Evolutionary conservation across 2,888 invertebrate species (phyloP), one percentile per base, ranked within the genome.

Genomic region (Macaria notata): DNA sequence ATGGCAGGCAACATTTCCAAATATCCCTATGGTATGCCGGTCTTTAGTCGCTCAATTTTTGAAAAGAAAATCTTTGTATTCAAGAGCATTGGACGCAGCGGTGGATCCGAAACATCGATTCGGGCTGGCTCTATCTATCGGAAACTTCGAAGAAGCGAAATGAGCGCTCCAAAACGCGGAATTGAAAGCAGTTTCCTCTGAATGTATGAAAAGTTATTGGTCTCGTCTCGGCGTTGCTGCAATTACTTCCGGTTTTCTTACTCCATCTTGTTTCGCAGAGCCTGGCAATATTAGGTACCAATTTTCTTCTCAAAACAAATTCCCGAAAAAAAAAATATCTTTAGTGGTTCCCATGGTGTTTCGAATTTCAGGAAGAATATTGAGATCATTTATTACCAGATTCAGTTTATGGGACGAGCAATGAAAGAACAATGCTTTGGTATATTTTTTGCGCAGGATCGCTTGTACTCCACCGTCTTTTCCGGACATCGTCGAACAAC

Each of bases 181-280:
- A 9, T 4, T 31, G 3, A 19, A n/a, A 33, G 9, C 49, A 30
- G 30, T 8, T 9, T 2, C 4, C 7, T 1, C 31, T n/a, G 3
- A n/a, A 31, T n/a, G 8, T 1, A 30, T 29, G n/a, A 29, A 44
- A 19, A 19, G 3, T n/a, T 42, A 30, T 1, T 57, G 57, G 57
- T 7, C 48, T 30, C 57, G 57, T 4, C 49, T 57, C 0, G 52
- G 49, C 19, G 29, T 33, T 4, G 48, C 46, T n/a, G 52, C 57
- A 4, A 7, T 7, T 3, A 7, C 19, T 30, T 31, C 33, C 3
- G 42, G 48, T n/a, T n/a, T n/a, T n/a, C n/a, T n/a, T n/a, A n/a
- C n/a, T n/a, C n/a, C n/a, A n/a, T n/a, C n/a, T n/a, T n/a, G n/a
- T n/a, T n/a, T n/a, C n/a, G n/a, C n/a, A n/a, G n/a, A n/a, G n/a